These are phyloP conservation scores for Amphipoea lucens DNA, from an alignment of 2,888 invertebrate genomes.

Conservation along the genomic window DNA sequence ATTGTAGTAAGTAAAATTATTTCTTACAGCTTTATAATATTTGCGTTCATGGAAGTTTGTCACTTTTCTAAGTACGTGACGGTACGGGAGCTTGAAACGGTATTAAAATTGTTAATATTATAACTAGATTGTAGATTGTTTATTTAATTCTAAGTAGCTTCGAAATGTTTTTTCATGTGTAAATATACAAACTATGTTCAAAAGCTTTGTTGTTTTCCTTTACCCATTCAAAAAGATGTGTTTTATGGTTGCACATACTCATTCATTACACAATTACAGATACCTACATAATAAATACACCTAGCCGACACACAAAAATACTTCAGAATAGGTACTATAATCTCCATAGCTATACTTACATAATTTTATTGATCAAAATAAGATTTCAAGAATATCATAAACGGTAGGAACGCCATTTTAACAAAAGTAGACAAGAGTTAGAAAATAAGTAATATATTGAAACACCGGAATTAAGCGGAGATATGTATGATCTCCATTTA, in stretches of 20 bases:
- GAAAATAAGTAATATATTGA: neutral
- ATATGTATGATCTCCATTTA: too few species aligned
- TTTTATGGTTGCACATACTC: neutral
- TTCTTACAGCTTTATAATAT: neutral
- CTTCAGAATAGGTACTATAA: neutral
- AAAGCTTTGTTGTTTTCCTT: slow-evolving; percentile 56
- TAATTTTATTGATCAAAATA: neutral
- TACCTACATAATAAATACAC: neutral
- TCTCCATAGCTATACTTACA: neutral
- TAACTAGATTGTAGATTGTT: slow-evolving; percentile 61
- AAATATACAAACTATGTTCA: slow-evolving; percentile 82
- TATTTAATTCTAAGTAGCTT: slow-evolving; percentile 74
- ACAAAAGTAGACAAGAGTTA: neutral
- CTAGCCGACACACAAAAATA: too few species aligned
- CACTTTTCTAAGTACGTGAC: slow-evolving; percentile 39
- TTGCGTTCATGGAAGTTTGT: slow-evolving; percentile 12
- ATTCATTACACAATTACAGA: neutral
- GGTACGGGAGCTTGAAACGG: slow-evolving; percentile 59
- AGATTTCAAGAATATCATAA: neutral
- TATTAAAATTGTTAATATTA: slow-evolving; percentile 64
- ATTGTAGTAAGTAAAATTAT: neutral
- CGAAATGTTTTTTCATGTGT: slow-evolving; percentile 77
- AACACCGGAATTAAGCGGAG: too few species aligned
- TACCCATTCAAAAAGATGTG: neutral
- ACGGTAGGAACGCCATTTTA: neutral